Evolutionary conservation across 2,797 vertebrate species (phyloP).

Genomic region (Australoheros facetus): DNA sequence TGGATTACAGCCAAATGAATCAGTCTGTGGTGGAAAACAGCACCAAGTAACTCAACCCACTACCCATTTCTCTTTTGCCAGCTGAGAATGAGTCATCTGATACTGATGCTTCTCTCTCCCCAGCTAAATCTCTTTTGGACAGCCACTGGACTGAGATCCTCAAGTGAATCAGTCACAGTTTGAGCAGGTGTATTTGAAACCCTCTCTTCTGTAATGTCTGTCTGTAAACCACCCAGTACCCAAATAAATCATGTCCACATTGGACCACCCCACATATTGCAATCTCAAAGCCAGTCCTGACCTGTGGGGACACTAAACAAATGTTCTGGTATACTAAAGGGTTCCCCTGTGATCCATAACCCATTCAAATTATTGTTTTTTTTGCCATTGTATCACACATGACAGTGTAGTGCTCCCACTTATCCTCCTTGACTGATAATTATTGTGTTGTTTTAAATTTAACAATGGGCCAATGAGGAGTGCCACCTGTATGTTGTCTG

Average conservation of each 20-base stretch:
- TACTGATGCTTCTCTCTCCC: conserved; percentile 46
- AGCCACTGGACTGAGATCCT: conserved; percentile 42
- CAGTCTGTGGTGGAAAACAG: conserved; percentile 45
- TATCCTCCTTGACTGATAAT: neutral
- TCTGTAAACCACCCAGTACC: conserved; percentile 4
- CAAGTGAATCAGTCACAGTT: conserved; percentile 51
- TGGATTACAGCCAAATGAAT: conserved; percentile 72
- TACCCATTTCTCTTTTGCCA: conserved; percentile 49
- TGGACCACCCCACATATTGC: neutral
- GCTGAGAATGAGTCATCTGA: conserved; percentile 62
- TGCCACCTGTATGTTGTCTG: neutral
- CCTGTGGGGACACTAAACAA: neutral
- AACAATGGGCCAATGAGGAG: neutral
- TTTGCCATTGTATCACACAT: neutral
- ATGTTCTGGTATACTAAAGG: neutral
- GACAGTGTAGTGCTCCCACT: neutral
- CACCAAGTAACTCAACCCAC: conserved; percentile 55
- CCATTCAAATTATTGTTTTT: neutral
- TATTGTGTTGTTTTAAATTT: neutral
- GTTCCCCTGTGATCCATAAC: neutral
- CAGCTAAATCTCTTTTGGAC: conserved; percentile 38
- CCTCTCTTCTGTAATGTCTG: conserved; percentile 18
- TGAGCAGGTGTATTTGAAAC: conserved; percentile 44
- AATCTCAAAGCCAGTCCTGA: neutral
- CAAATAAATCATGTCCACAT: neutral